A percentile compares a stretch with the other conserved stretches of the same genome.
These are phyloP conservation scores for Callopanchax toddi DNA, from an alignment of 2,113 vertebrate species.

Conservation along the genomic window DNA sequence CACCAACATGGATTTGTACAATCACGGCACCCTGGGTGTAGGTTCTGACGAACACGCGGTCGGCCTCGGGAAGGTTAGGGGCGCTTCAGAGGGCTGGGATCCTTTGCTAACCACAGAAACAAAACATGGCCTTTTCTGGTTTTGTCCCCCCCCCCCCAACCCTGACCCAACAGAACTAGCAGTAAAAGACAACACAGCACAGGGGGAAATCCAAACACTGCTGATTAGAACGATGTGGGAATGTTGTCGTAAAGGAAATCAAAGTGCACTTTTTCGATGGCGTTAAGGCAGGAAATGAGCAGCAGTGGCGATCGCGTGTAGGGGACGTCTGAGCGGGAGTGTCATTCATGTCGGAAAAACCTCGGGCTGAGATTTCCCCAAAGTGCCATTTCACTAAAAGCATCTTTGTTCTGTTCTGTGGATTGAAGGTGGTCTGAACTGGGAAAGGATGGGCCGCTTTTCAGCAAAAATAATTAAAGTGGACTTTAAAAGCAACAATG, in stretches of 20 bases:
- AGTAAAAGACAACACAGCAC: slow-evolving; percentile 66
- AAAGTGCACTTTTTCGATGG: slow-evolving; percentile 75
- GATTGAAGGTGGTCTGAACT: slow-evolving; percentile 40
- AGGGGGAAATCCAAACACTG: slow-evolving; percentile 69
- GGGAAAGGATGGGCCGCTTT: slow-evolving; percentile 19
- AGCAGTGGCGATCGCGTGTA: slow-evolving; percentile 51
- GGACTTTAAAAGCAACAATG: slow-evolving; percentile 50
- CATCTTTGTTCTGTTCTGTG: slow-evolving; percentile 48
- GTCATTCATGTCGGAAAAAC: slow-evolving; percentile 33
- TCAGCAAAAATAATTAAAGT: slow-evolving; percentile 27
- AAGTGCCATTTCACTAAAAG: slow-evolving; percentile 46
- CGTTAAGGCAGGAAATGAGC: slow-evolving; percentile 72
- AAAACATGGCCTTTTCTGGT: slow-evolving; percentile 63
- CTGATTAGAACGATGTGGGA: slow-evolving; percentile 72
- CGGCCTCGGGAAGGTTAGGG: slow-evolving; percentile 54
- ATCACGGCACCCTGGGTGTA: slow-evolving; percentile 83
- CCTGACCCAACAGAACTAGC: slow-evolving; percentile 47
- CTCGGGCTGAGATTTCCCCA: slow-evolving; percentile 46
- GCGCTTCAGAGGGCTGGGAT: slow-evolving; percentile 68
- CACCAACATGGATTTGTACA: slow-evolving; percentile 87
- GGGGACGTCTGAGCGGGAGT: slow-evolving; percentile 24
- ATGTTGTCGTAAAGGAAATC: slow-evolving; percentile 58
- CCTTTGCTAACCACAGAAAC: slow-evolving; percentile 80
- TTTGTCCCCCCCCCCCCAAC: background rate
- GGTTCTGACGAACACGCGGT: slow-evolving; percentile 64